Conservation (phyloP, 1,140 invertebrate species). For the Lordiphosa mommai region DNA sequence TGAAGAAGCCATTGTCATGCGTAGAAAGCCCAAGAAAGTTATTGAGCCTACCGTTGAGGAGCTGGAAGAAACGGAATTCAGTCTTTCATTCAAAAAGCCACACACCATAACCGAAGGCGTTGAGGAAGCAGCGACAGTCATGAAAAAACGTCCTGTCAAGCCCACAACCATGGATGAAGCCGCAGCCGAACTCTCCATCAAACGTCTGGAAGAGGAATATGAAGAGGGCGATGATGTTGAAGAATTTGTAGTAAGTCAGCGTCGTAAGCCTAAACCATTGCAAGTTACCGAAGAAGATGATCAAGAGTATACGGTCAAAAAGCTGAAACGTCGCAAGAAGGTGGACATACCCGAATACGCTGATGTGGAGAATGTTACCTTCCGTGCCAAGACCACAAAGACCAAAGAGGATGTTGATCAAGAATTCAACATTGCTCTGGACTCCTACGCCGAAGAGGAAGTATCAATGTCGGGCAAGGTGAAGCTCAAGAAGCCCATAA, state of each 20-base stretch:
- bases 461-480: conserved; percentile 91
- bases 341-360: conserved; percentile 85
- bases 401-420: conserved; percentile 91
- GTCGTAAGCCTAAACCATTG: conserved; percentile 59
- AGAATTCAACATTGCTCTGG: conserved; percentile 90
- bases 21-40: conserved; percentile 71
- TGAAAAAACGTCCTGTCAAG: conserved; percentile 73
- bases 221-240: conserved; percentile 79
- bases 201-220: conserved; percentile 77
- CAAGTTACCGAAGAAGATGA: conserved; percentile 85
- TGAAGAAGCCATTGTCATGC: conserved; percentile 64
- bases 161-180: conserved; percentile 60
- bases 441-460: conserved; percentile 92
- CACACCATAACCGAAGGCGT: conserved; percentile 70
- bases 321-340: conserved; percentile 83
- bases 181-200: conserved; percentile 72
- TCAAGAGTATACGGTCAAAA: conserved; percentile 87
- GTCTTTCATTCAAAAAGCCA: conserved; percentile 79
- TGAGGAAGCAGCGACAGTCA: conserved; percentile 76
- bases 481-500: conserved; percentile 86
- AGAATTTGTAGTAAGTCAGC: conserved; percentile 72
- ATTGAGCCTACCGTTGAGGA: conserved; percentile 59
- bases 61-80: conserved; percentile 72
- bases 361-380: conserved; percentile 87
- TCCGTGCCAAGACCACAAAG: conserved; percentile 85